Conservation (phyloP, 2,888 invertebrate genomes). For the Metacarcinus magister region DNA sequence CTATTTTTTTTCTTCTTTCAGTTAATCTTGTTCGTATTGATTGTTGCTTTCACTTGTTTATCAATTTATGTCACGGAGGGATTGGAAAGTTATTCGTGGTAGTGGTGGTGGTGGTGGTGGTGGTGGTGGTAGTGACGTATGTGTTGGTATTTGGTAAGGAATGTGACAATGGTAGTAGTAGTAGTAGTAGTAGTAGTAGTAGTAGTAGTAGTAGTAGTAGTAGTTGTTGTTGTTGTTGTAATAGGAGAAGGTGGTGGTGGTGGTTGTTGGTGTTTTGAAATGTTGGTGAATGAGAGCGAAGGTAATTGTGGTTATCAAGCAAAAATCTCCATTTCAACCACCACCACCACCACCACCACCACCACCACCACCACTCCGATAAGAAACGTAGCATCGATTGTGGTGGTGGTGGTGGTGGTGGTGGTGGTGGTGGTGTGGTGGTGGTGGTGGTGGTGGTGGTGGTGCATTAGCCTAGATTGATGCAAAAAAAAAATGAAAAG, state of each 20-base stretch:
- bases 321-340: neutral
- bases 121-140: neutral
- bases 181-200: neutral
- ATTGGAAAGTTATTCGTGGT: neutral
- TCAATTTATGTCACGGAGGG: too few relatives aligned
- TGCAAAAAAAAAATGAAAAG: neutral
- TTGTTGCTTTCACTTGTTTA: too few relatives aligned
- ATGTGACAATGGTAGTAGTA: neutral
- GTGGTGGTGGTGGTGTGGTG: too few relatives aligned
- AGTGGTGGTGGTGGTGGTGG: neutral
- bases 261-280: neutral
- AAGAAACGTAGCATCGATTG: neutral
- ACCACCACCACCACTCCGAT: neutral
- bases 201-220: neutral
- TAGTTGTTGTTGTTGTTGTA: neutral
- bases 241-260: neutral
- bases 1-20: too few relatives aligned
- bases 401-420: constrained; percentile 31
- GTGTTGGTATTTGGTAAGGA: neutral
- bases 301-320: neutral
- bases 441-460: constrained; percentile 16
- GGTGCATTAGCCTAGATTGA: constrained; percentile 31
- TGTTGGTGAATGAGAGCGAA: neutral
- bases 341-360: constrained; percentile 23
- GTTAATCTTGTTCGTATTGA: too few relatives aligned